Evolutionary conservation across 92 coral and sea anemone genomes (phyloP), one percentile per base, ranked within the genome.

Genomic region (Desmophyllum pertusum): DNA sequence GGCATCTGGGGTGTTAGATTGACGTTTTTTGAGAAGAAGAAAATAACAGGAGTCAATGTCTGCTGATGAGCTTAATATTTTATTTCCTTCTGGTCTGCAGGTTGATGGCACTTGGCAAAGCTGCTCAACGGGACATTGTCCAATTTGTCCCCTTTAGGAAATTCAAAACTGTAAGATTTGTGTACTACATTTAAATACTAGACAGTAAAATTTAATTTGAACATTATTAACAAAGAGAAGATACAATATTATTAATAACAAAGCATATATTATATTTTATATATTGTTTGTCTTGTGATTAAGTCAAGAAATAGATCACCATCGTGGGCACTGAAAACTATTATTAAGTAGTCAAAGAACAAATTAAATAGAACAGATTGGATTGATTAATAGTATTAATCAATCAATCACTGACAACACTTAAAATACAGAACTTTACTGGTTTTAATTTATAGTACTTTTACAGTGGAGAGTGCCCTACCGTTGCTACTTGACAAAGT

Each of bases 131-230:
- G 73, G 98, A 96, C 73, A 96, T 96, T 78, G 98, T 96, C 67
- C 98, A 96, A 45, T 96, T 96, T 94, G 98, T 96, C 18, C 98
- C 98, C 19, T 94, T 84, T 64, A 94, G 98, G 85, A 88, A 96
- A 64, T 96, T 94, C 83, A 93, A 88, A 80, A 88, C 86, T 81
- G 98, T 96, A 84, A 90, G 98, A 3, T 53, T 72, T 27, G 30
- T 19, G n/a, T n/a, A n/a, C n/a, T n/a, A n/a, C n/a, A n/a, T n/a
- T n/a, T n/a, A n/a, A n/a, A n/a, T n/a, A n/a, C n/a, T n/a, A n/a
- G n/a, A n/a, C n/a, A n/a, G n/a, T n/a, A n/a, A n/a, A n/a, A 1
- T 39, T 59, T 2, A 59, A 27, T 7, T 59, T 5, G n/a, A 8
- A 9, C 11, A 59, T 18, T 25, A 5, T 10, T 7, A 25, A 59